phyloP scores from a whole-genome alignment of 2,888 invertebrate genomes.

The Palloptera scutellata region DNA sequence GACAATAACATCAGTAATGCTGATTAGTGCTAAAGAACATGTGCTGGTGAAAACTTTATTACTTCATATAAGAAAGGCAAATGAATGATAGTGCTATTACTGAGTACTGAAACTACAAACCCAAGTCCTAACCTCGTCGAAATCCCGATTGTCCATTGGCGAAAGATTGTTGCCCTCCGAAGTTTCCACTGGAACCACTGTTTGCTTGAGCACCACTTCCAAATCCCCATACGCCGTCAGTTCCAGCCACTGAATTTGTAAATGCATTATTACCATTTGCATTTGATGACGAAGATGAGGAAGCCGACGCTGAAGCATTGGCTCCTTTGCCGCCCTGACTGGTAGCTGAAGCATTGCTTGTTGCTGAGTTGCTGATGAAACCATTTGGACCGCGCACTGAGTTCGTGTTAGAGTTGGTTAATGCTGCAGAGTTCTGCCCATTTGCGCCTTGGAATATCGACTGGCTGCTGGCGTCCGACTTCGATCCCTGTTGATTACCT shows the following conservation, averaged over 20 bases:
- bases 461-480: slow-evolving; percentile 56
- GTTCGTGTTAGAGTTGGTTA: slow-evolving; percentile 50
- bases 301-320: slow-evolving; percentile 48
- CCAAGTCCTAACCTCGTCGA: slow-evolving; percentile 33
- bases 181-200: slow-evolving; percentile 40
- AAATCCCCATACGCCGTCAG: slow-evolving; percentile 36
- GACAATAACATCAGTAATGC: too few relatives aligned
- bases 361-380: slow-evolving; percentile 50
- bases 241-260: slow-evolving; percentile 34
- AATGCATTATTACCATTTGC: slow-evolving; percentile 29
- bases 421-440: slow-evolving; percentile 49
- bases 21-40: too few relatives aligned
- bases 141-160: slow-evolving; percentile 14
- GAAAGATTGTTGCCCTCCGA: slow-evolving; percentile 26
- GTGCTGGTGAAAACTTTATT: too few relatives aligned
- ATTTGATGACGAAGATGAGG: slow-evolving; percentile 39
- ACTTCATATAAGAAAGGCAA: too few relatives aligned
- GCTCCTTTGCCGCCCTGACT: slow-evolving; percentile 48
- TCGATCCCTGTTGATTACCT: slow-evolving; percentile 45
- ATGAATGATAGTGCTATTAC: too few relatives aligned
- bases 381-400: slow-evolving; percentile 52
- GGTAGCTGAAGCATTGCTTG: slow-evolving; percentile 52
- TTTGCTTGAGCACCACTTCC: slow-evolving; percentile 39
- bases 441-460: slow-evolving; percentile 53
- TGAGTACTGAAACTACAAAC: background rate